phyloP scores from a whole-genome alignment of 1,140 invertebrate species.

The Drosophila fuyamai region DNA sequence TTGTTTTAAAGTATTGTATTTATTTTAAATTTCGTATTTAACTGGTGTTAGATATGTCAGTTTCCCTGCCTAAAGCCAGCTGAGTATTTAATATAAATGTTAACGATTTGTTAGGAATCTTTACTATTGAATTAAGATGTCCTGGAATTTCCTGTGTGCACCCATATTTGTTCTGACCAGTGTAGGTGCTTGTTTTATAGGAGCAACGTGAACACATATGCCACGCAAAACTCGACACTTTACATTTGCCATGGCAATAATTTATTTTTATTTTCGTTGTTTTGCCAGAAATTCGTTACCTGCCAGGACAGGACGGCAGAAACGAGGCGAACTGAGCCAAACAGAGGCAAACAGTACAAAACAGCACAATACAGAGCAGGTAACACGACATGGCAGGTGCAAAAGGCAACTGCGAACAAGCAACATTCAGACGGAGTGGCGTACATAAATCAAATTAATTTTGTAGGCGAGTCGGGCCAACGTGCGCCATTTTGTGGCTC shows the following conservation, averaged over 20 bases:
- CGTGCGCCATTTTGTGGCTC: constrained; percentile 68
- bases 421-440: constrained; percentile 44
- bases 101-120: no score
- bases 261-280: constrained; percentile 80
- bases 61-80: no score
- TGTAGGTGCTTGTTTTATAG: constrained; percentile 70
- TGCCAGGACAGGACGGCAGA: constrained; percentile 40
- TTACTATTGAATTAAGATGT: neutral
- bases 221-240: constrained; percentile 78
- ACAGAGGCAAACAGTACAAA: constrained; percentile 7
- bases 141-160: neutral
- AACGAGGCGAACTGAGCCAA: constrained; percentile 16
- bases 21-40: no score
- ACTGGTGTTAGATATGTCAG: no score
- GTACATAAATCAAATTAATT: constrained; percentile 83
- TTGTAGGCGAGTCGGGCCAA: constrained; percentile 64
- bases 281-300: constrained; percentile 77
- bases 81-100: no score
- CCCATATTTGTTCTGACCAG: constrained; percentile 3
- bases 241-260: constrained; percentile 75
- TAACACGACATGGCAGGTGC: constrained; percentile 59
- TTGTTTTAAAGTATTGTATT: no score
- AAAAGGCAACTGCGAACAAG: constrained; percentile 51
- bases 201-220: constrained; percentile 65
- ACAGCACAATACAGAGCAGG: constrained; percentile 41